Conservation (phyloP, 2,888 invertebrate species). For the Dolichomitus sp. region DNA sequence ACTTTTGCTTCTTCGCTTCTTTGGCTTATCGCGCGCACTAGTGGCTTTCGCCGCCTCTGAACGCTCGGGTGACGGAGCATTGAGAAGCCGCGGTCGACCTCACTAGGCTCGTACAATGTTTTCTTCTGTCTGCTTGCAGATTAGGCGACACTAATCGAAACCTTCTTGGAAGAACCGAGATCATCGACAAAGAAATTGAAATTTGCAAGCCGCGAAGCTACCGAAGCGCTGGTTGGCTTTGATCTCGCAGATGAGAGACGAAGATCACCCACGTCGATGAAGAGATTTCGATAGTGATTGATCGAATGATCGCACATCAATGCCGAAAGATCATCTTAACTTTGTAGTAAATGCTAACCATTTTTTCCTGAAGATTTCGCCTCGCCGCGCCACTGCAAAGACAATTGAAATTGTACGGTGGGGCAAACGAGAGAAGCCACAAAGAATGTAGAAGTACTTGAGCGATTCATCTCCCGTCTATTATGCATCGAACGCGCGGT, state of each 20-base stretch:
- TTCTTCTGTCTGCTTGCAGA: constrained; percentile 28
- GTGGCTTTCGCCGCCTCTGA: not conserved
- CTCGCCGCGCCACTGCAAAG: constrained; percentile 10
- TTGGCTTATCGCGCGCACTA: constrained; percentile 33
- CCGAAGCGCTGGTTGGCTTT: not conserved
- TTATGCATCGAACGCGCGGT: constrained; percentile 53
- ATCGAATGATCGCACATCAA: not conserved
- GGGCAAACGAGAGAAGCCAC: not conserved
- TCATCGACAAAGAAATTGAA: not conserved
- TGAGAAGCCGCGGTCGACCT: not conserved
- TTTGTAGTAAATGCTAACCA: not conserved
- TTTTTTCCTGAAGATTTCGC: constrained; percentile 30
- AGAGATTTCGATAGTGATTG: constrained; percentile 1
- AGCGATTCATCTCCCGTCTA: constrained; percentile 50
- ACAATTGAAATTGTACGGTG: constrained; percentile 32
- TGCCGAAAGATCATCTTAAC: not conserved
- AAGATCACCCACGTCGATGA: constrained; percentile 7
- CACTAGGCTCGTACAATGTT: constrained; percentile 26
- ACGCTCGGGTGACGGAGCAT: constrained; percentile 37
- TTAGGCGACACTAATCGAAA: constrained; percentile 47
- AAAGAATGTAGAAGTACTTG: constrained; percentile 24
- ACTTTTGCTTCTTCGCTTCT: constrained; percentile 32
- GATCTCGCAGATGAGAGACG: not conserved
- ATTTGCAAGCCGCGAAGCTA: not conserved
- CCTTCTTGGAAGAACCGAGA: constrained; percentile 31